Base-by-base conservation (phyloP, 2,113 vertebrate species). In the Channa maculata region DNA sequence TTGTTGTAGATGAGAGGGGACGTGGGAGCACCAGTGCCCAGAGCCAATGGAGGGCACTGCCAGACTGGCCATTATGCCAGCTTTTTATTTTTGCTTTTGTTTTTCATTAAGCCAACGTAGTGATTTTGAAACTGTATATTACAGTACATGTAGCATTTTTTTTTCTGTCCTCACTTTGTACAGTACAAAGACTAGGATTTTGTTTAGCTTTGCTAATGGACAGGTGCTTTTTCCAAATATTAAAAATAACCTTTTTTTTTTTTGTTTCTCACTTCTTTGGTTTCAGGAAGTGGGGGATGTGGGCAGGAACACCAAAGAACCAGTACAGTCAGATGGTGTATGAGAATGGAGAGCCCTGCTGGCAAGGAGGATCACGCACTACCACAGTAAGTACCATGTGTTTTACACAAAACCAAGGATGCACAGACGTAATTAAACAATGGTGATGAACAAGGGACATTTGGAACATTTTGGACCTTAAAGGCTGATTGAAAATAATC, bases 261-360 rank as follows among this genome's bases (percentile, higher is more conserved):
- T 10, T 33, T 43, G 3, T 65, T 60, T 24, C 9, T 11, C 3
- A 24, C 24, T 41, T 48, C 83, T 85, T 73, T 79, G n/a, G 80
- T 92, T 92, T 72, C 79, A 91, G 89, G 79, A 94, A 88, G 70
- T 89, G 83, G 88, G 90, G 92, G 84, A 93, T 83, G 81, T 89
- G 88, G 79, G 48, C 79, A 57, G 89, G 90, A 83, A 65, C 71
- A 61, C 72, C 79, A 14, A 85, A 86, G 60, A 94, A 89, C 52
- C 71, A 80, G 57, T 72, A 92, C 68, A 69, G 57, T 85, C 88
- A 92, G 88, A 93, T 88, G 89, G 91, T 93, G 84, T 85, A 50
- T 75, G 89, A 88, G 64, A 85, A 89, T 43, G 91, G 95, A 85
- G 80, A 93, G 82, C 92, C 87, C 39, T 75, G 72, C 74, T 89